Evolutionary conservation across 2,888 invertebrate genomes (phyloP), one percentile per base, ranked within the genome.

Genomic region (Trissonchulus sp.): DNA sequence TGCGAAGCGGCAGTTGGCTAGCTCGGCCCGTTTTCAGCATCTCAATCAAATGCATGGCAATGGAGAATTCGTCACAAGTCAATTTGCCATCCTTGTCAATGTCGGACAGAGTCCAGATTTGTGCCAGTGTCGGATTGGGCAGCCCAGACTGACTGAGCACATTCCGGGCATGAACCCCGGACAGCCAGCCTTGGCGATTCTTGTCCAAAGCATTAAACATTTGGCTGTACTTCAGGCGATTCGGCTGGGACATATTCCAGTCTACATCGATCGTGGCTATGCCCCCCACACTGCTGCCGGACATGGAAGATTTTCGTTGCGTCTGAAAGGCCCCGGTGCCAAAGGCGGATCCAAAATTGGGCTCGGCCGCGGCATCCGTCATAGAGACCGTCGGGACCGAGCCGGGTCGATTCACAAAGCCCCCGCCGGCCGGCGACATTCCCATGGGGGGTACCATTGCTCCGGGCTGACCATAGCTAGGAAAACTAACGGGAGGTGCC

Each of bases 21-120:
- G 33, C 48, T 30, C 23, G 18, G 18, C 76, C 72, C 34, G 37
- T 81, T 79, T 82, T 83, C 76, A 80, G 76, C 80, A 81, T 88
- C 83, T 93, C 94, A 75, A 96, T 95, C 68, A 99, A 87, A 85
- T 95, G 94, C 93, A 98, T 93, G 0, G 99, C 97, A 75, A 99
- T 88, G 15, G 97, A 94, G 84, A 99, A 99, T 87, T 99, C 98
- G 82, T 99, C 98, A 82, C 93, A 93, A 23, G 94, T 93, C 2
- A 99, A 88, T 75, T 93, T 91, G 0, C 99, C 99, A 85, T 99
- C 98, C 0, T 90, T 89, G 85, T 97, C 96, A 84, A 96, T 90
- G 85, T 98, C 98, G 0, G 97, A 89, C 34, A 98, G 86, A 1
- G 91, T 90, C 98, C 97, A 98, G 79, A 99, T 93, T 87, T 94